These are phyloP conservation scores for mouse (Mus musculus) DNA, from an alignment of 2,113 vertebrate species.

Conservation along the genomic window GRCm39 chr11:64692501-64693000, in stretches of 20 bases:
- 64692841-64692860: background rate
- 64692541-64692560: background rate
- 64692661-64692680: conserved; percentile 18
- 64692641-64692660: background rate
- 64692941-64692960: background rate
- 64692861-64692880: background rate
- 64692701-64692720: background rate
- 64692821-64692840: background rate
- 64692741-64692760: background rate
- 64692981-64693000: background rate
- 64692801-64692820: background rate
- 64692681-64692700: background rate
- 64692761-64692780: background rate
- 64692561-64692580: background rate
- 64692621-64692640: background rate
- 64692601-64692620: background rate
- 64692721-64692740: background rate
- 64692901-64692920: background rate
- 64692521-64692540: background rate
- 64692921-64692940: background rate
- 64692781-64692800: background rate
- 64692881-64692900: background rate
- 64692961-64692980: background rate
- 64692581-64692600: background rate
- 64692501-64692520: background rate